Evolutionary conservation across 2,113 vertebrate genomes (phyloP), one percentile per base, ranked within the genome.

Genomic region (Malurus elegans): DNA sequence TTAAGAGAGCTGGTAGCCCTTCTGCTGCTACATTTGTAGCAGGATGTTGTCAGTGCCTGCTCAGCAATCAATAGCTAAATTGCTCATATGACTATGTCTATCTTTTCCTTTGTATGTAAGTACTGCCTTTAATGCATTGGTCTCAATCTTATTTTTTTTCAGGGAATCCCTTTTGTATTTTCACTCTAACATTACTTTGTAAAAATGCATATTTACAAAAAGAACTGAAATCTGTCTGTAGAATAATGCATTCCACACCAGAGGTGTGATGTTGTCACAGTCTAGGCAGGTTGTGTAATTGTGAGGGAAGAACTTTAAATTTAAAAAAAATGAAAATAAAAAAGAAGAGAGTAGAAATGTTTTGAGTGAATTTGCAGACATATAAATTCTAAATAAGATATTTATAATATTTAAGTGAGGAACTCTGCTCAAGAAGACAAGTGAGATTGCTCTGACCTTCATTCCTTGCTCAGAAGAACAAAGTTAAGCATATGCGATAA

Each of bases 401-500:
- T 29, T 45, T 44, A 74, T 89, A 66, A 66, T 83, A 86, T 70
- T 67, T 1, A 79, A 90, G n/a, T 69, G 66, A 87, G 32, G 23
- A 85, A 50, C 50, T 92, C 48, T 65, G 31, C 50, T 57, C 66
- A 54, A 29, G 19, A 66, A 70, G 57, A 74, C 14, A 72, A 47
- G 23, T 25, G 18, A 67, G 66, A 69, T 79, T 94, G 45, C 53
- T 87, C 65, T 88, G 86, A 94, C 92, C 91, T 94, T 96, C 82
- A 88, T 88, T 93, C 86, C 93, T 93, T 54, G 42, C 54, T 93
- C n/a, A 26, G 32, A 79, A 78, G 70, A 92, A 36, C 80, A 76
- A 85, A 94, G 92, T 93, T 87, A 82, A 93, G 73, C 26, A 1
- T 42, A 20, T 65, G 45, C 57, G 83, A 86, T 94, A 94, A 88